phyloP scores from a whole-genome alignment of 2,888 invertebrate genomes.

The Aphidoletes aphidimyza region DNA sequence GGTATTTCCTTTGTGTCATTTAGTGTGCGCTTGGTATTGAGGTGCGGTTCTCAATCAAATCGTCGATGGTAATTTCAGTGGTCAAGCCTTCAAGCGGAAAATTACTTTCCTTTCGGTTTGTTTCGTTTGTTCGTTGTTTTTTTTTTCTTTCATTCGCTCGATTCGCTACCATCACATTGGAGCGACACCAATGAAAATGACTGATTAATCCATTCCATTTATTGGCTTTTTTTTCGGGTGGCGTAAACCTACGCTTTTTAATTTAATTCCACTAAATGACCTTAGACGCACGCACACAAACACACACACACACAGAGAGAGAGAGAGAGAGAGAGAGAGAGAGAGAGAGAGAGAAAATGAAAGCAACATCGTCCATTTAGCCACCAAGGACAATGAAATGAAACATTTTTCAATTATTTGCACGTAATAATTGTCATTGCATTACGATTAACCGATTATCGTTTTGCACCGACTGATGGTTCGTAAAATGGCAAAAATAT shows the following conservation, averaged over 20 bases:
- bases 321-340: too few relatives aligned
- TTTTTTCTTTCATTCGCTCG: neutral
- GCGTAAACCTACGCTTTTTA: neutral
- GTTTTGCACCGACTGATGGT: neutral
- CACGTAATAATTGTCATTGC: neutral
- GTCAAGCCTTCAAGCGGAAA: constrained; percentile 31
- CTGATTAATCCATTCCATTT: too few relatives aligned
- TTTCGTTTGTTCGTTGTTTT: neutral
- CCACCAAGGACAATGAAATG: neutral
- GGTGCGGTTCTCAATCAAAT: constrained; percentile 18
- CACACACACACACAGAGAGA: too few relatives aligned
- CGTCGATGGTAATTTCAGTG: constrained; percentile 8
- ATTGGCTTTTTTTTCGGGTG: neutral
- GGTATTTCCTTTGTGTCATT: constrained; percentile 6
- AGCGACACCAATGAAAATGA: too few relatives aligned
- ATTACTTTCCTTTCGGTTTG: neutral
- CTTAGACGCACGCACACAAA: neutral
- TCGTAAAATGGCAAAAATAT: neutral
- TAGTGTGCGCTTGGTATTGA: neutral
- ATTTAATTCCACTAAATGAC: neutral
- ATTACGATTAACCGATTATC: neutral
- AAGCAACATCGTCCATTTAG: neutral
- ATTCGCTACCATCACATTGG: too few relatives aligned
- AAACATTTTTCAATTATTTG: neutral
- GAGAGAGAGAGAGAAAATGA: too few relatives aligned